These are phyloP conservation scores for Mythimna loreyi DNA, from an alignment of 2,888 invertebrate genomes.

Conservation along the genomic window DNA sequence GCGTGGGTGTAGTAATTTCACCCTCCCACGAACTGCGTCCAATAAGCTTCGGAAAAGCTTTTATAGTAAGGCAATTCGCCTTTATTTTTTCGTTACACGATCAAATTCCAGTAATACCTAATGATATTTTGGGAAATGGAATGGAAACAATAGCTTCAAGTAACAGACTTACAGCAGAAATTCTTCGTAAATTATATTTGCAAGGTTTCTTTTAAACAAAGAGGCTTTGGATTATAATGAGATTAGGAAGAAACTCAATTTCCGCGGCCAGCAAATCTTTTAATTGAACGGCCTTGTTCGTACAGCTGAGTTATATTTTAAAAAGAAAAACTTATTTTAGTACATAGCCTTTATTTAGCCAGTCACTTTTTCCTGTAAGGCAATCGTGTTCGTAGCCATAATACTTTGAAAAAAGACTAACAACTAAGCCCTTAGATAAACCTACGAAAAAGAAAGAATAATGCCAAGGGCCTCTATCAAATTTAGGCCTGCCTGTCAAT, in stretches of 20 bases:
- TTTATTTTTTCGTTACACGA: slow-evolving; percentile 40
- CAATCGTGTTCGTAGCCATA: neutral
- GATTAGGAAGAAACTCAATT: slow-evolving; percentile 44
- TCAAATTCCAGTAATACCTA: slow-evolving; percentile 29
- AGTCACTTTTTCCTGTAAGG: neutral
- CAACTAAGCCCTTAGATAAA: neutral
- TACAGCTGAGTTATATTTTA: slow-evolving; percentile 4
- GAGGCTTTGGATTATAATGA: slow-evolving; percentile 38
- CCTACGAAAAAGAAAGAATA: no score
- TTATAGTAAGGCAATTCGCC: slow-evolving; percentile 33
- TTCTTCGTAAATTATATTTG: slow-evolving; percentile 29
- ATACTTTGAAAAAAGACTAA: neutral
- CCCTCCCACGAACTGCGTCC: slow-evolving; percentile 67
- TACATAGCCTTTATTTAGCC: neutral
- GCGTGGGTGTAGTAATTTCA: slow-evolving; percentile 73
- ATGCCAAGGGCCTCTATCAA: no score
- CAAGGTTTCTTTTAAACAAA: slow-evolving; percentile 49
- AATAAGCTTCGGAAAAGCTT: slow-evolving; percentile 43
- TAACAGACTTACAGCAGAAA: slow-evolving; percentile 16
- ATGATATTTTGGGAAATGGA: slow-evolving; percentile 29
- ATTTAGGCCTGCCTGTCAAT: no score
- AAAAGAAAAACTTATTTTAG: neutral
- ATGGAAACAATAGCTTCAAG: slow-evolving; percentile 35
- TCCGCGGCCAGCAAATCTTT: slow-evolving; percentile 25
- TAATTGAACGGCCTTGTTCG: slow-evolving; percentile 19